Evolutionary conservation across 2,113 vertebrate genomes (phyloP).

Genomic region (Tetraodon nigroviridis): DNA sequence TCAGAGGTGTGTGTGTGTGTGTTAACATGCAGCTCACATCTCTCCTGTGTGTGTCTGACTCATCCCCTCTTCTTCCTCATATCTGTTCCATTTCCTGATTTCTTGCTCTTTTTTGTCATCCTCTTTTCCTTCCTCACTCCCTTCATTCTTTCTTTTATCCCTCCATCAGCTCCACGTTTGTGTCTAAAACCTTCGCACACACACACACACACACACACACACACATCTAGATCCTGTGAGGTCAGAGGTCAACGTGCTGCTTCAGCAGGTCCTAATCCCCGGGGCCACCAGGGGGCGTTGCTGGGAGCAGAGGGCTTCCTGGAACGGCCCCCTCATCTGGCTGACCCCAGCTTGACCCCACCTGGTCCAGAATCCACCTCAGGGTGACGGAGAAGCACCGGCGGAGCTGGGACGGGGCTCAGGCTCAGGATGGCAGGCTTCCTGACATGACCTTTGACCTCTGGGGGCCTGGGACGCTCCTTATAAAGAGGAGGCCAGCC

Average conservation of each 20-base stretch:
- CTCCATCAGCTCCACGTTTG: too few species aligned
- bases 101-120: background rate
- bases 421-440: too few species aligned
- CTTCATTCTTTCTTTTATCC: slow-evolving; percentile 3
- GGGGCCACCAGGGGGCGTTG: background rate
- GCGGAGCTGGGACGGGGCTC: too few species aligned
- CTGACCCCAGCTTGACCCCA: too few species aligned
- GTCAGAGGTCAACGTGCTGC: background rate
- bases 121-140: slow-evolving; percentile 5
- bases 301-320: too few species aligned
- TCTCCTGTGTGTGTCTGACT: slow-evolving; percentile 58
- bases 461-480: background rate
- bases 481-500: background rate
- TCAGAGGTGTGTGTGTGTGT: slow-evolving; percentile 32
- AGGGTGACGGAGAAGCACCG: too few species aligned
- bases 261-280: background rate
- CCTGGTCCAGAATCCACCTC: too few species aligned
- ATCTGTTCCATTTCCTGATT: slow-evolving; percentile 1
- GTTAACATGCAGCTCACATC: slow-evolving; percentile 58
- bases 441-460: slow-evolving; percentile 18
- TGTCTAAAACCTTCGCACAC: too few species aligned
- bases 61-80: slow-evolving; percentile 26
- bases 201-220: too few species aligned
- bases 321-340: too few species aligned
- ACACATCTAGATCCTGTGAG: background rate